Base-by-base conservation (phyloP, 2,797 vertebrate genomes). In the Tamandua tetradactyla region DNA sequence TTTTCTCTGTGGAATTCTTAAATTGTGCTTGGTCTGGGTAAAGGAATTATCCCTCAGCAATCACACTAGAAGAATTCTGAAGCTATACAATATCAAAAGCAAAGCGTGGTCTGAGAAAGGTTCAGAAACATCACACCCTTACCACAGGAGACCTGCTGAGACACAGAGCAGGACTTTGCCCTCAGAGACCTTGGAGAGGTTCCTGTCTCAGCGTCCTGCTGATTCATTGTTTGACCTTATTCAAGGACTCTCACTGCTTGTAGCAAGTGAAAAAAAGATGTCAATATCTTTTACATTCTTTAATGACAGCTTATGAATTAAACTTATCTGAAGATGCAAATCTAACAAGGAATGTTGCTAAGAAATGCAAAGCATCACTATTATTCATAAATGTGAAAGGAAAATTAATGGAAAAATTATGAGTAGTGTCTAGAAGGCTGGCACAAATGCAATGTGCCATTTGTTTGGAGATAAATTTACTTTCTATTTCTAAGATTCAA, bases 1-100 rank as follows among this genome's bases (percentile, higher is more conserved):
- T 86, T 96, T 74, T 93, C 91, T 94, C 94, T 80, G 62, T 89
- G 85, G 87, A 95, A 84, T 87, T 95, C 61, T 95, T 95, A 92
- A 85, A 75, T 79, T 86, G 93, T 75, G 14, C 81, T 75, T 93
- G 52, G 23, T 92, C 75, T 94, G 40, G 57, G 62, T 61, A 71
- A 23, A 92, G 37, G 14, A 95, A 86, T 74, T 78, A 88, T 92
- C 94, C 94, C 84, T 96, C 44, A 83, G 59, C 78, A 87, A 85
- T 76, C 62, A 49, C 35, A 74, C 11, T 62, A 20, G 32, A 93
- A 81, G 62, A 96, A 94, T 93, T 89, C 61, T 84, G 71, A 89
- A 86, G 23, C 22, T n/a, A 57, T 14, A 69, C 61, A 83, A 90
- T 91, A 79, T 78, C 71, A 44, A 25, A 85, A 25, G 4, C 37